Evolutionary conservation across 2,113 vertebrate species (phyloP).

Genomic region (Pycnonotus jocosus): DNA sequence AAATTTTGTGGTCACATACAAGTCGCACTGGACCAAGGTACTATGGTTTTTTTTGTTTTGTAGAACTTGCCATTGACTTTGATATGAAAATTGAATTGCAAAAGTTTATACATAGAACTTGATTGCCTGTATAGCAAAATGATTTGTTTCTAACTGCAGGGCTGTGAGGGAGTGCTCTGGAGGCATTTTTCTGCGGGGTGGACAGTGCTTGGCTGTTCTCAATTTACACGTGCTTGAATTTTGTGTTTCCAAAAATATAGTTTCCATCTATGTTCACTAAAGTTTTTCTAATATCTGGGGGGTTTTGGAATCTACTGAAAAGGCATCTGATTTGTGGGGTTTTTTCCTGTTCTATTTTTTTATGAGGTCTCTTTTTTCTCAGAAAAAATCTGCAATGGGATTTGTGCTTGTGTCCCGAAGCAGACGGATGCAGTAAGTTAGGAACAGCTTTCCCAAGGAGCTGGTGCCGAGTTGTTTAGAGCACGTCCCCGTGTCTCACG

Average conservation of each 20-base stretch:
- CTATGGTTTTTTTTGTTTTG: background rate
- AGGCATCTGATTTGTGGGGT: background rate
- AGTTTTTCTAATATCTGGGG: slow-evolving; percentile 4
- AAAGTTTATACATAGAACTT: background rate
- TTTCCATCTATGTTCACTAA: background rate
- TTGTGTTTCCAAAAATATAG: slow-evolving; percentile 20
- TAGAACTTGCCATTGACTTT: background rate
- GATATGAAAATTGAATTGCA: background rate
- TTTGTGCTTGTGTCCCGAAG: background rate
- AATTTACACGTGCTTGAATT: slow-evolving; percentile 19
- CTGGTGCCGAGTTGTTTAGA: background rate
- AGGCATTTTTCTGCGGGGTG: background rate
- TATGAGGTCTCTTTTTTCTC: background rate
- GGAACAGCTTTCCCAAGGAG: background rate
- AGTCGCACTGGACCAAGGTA: background rate
- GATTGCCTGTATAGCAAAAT: background rate
- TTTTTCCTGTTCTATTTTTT: background rate
- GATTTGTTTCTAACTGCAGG: background rate
- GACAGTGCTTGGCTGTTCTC: background rate
- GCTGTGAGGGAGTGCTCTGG: background rate
- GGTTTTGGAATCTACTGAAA: background rate
- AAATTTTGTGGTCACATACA: background rate
- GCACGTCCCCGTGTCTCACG: background rate
- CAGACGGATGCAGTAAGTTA: slow-evolving; percentile 1
- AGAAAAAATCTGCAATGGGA: background rate